Conservation (phyloP, 2,797 vertebrate genomes). For the Ciconia nigra region DNA sequence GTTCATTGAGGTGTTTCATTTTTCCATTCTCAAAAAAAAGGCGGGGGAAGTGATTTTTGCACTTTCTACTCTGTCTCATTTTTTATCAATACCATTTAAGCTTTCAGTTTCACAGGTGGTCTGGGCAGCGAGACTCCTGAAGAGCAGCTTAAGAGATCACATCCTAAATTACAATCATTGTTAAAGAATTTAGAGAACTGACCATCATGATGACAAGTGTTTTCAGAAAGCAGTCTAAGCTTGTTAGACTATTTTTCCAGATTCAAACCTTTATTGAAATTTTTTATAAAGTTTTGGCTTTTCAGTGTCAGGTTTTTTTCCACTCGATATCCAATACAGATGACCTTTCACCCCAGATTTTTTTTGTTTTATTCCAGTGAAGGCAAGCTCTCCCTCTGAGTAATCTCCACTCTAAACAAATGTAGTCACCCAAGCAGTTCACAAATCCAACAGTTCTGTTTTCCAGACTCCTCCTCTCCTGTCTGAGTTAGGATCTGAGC, state of each 20-base stretch:
- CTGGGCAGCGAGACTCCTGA: neutral
- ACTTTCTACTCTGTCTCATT: neutral
- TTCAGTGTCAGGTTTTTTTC: neutral
- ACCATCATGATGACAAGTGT: neutral
- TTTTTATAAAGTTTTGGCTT: neutral
- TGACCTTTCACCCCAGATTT: neutral
- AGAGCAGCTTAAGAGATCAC: neutral
- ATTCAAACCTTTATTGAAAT: neutral
- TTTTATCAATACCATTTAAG: neutral
- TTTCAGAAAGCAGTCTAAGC: neutral
- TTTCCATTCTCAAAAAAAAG: neutral
- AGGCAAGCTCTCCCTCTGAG: neutral
- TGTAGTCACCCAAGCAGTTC: accelerated
- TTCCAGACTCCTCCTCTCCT: neutral
- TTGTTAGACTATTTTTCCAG: neutral
- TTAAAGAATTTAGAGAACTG: neutral
- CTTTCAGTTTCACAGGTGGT: neutral
- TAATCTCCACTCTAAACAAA: neutral
- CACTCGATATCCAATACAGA: neutral
- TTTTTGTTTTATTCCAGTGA: neutral
- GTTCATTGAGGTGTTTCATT: neutral
- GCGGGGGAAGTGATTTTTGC: neutral
- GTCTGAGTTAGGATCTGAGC: neutral
- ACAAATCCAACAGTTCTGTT: neutral
- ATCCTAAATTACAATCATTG: neutral